Base-by-base conservation (phyloP, 1,140 invertebrate genomes). In the Melanaphis sacchari region DNA sequence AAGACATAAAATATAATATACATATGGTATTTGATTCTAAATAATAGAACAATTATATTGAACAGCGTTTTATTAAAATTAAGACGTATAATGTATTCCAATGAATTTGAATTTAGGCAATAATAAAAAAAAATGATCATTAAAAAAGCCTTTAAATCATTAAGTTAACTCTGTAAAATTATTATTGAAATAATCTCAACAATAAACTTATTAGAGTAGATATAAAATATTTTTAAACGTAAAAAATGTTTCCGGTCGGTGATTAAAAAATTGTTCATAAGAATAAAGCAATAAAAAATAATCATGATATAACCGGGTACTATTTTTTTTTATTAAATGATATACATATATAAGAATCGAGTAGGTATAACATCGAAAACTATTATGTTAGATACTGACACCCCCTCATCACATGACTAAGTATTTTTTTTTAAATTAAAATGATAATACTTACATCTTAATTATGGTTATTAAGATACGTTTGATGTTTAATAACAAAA, bases 341-440 rank as follows among this genome's bases (percentile, higher is more conserved):
- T 59, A 59, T 4, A 54, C 22, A 52, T 40, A 52, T 22, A 52
- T 52, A 46, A 66, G 54, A 90, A 46, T 88, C 26, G 40, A 41
- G 46, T 82, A 82, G 7, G 46, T 82, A 82, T 7, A 18, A 59
- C 49, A 52, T 26, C 40, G 22, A 81, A 81, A 46, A 92, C 40
- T 26, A 81, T 82, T 76, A 92, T 84, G 76, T 92, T 52, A 46
- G 41, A 82, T 84, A 52, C 24, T 54, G 76, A 81, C 43, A 49
- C 6, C 91, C 8, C 59, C 9, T 91, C 87, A 91, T 81, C 66
- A 46, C 31, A 82, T 84, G 76, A 92, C 43, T 49, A 81, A 52
- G 46, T 82, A 84, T 49, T 52, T 92, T 91, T 38, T 81, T 84
- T 38, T n/a, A 6, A 92, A 92, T 92, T 84, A 92, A 84, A 76